Base-by-base conservation (phyloP, 1,140 invertebrate species). In the Drosophila littoralis region DNA sequence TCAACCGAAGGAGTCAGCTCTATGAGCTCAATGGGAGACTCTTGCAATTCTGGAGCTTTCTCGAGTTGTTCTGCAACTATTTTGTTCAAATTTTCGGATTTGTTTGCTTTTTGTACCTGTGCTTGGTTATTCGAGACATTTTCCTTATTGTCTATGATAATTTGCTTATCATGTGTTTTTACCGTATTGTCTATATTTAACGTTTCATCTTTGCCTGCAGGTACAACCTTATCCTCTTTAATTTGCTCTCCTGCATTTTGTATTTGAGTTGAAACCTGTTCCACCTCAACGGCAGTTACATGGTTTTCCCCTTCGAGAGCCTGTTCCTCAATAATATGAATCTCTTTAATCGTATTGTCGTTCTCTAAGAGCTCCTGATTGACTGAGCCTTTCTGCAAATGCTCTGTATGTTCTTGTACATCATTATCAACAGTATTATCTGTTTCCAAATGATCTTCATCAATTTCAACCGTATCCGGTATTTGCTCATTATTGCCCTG, bases 1-100 rank as follows among this genome's bases (percentile, higher is more conserved):
- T 77, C 70, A 7, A 43, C 52, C 0, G 70, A 77, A 32, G 45
- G 55, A 7, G 71, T 57, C 12, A 69, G 48, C 12, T 69, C 66
- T 28, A 42, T 6, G 12, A n/a, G 33, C 10, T 68, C 55, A 6
- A 50, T 32, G 12, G 35, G 1, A 28, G 15, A 13, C 7, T 63
- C 32, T 9, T 48, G 43, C 13, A 22, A 7, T 10, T 17, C 46
- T 12, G 4, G 17, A 8, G 8, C 6, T 4, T 51, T 40, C 35
- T 13, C 33, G 7, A 6, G 10, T 12, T 15, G 10, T 48, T 38
- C 28, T 32, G 7, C 7, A 10, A 2, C 15, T 13, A 10, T 10
- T 32, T 66, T 28, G 3, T 28, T 10, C 13, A 28, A 0, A 33
- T n/a, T 52, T 32, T 52, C 9, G 10, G 38, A 7, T 5, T 57